Evolutionary conservation across 2,797 vertebrate species (phyloP).

Genomic region (Paramormyrops hopkinsi): DNA sequence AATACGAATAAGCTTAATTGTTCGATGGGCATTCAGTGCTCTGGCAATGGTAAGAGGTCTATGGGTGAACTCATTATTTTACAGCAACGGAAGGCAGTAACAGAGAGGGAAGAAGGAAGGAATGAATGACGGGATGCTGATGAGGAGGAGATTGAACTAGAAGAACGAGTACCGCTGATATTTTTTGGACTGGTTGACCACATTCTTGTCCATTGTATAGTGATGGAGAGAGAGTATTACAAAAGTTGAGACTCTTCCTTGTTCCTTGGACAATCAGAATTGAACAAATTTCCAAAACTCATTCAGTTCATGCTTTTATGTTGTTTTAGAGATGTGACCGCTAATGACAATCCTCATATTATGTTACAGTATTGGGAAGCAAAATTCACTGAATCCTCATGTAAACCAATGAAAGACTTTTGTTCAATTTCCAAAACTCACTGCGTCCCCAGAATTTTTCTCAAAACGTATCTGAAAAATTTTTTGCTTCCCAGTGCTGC

Average conservation of each 20-base stretch:
- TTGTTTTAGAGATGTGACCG: background rate
- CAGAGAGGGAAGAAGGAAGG: background rate
- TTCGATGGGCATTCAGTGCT: background rate
- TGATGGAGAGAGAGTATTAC: background rate
- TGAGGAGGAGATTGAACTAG: background rate
- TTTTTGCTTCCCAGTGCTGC: background rate
- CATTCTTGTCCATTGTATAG: background rate
- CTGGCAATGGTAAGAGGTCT: background rate
- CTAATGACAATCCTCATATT: background rate
- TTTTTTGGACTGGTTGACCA: background rate
- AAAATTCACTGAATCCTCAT: background rate
- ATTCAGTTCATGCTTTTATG: background rate
- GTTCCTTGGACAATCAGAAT: background rate
- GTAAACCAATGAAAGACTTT: background rate
- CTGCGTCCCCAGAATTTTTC: background rate
- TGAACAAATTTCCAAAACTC: background rate
- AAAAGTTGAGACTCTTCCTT: background rate
- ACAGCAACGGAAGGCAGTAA: background rate
- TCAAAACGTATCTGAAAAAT: background rate
- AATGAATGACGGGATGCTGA: background rate
- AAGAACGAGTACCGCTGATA: background rate
- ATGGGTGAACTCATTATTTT: constrained; percentile 8
- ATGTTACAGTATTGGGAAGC: background rate
- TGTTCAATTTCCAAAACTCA: background rate
- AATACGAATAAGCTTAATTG: background rate